Base-by-base conservation (phyloP, 2,888 invertebrate species). In the Lamellibrachia columna region DNA sequence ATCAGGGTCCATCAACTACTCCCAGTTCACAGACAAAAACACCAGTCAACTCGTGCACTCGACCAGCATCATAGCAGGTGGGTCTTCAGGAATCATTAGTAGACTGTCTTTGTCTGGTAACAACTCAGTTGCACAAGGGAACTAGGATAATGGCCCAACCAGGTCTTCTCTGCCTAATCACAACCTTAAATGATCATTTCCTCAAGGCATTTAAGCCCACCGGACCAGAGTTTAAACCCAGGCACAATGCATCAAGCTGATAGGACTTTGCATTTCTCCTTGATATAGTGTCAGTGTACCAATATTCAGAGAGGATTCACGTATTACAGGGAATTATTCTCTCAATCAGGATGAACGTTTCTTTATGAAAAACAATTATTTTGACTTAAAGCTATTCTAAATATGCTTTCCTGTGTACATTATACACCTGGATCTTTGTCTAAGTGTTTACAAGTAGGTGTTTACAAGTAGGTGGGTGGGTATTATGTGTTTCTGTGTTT, bases 1-100 rank as follows among this genome's bases (percentile, higher is more conserved):
- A 28, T 93, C 94, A 91, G 95, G 95, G 15, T 93, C 92, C 28
- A 91, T 95, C 52, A 93, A 94, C 52, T 95, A 95, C 93, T 92
- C 92, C 40, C 75, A 90, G 90, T 92, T 90, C 53, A 90, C 55
- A n/a, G 93, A 93, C 92, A 92, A 93, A 55, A 92, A 91, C 40
- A 75, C 91, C 53, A 58, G 92, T 53, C 60, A 91, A 1, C 52
- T 91, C 11, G 90, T 93, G 55, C 55, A 91, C 22, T 52, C 92
- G 11, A 91, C 93, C 28, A 93, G 91, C 91, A 93, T 93, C 52
- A 91, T 93, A n/a, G 93, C 93, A 91, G 93, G 93, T 93, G 75
- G 22, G 75, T 75, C 3, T 6, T 75, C 22, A 11, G 75, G 15
- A 75, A 75, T 75, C 15, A 75, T 75, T 4, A 6, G 6, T 75